phyloP scores from a whole-genome alignment of 2,797 vertebrate genomes.

The Microchirus variegatus region DNA sequence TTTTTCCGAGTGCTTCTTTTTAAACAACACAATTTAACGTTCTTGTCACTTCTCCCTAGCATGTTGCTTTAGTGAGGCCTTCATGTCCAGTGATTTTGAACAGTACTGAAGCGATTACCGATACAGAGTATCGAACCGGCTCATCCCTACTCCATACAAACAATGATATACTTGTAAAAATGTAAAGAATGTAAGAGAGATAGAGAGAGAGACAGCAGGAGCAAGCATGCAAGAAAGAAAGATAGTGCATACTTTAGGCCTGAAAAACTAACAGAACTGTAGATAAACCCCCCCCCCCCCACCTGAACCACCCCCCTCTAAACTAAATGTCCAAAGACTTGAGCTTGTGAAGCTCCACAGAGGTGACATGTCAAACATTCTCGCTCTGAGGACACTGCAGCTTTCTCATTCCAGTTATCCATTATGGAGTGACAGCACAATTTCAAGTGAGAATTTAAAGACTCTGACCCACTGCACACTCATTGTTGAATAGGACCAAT shows the following conservation, averaged over 20 bases:
- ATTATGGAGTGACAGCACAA: slow-evolving; percentile 17
- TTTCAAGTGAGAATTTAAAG: slow-evolving; percentile 5
- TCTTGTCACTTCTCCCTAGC: too few species aligned
- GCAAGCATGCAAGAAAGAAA: slow-evolving; percentile 3
- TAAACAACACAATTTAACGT: too few species aligned
- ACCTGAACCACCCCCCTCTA: background rate
- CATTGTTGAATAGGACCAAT: background rate
- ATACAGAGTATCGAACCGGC: too few species aligned
- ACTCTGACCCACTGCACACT: slow-evolving; percentile 11
- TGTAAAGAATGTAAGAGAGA: slow-evolving; percentile 2
- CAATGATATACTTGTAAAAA: slow-evolving; percentile 14
- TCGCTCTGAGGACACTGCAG: slow-evolving; percentile 4
- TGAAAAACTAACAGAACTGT: slow-evolving; percentile 1
- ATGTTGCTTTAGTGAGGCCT: too few species aligned
- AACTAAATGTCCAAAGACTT: too few species aligned
- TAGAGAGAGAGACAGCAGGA: slow-evolving; percentile 3
- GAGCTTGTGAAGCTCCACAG: slow-evolving; percentile 3
- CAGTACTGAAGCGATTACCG: too few species aligned
- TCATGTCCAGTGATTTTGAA: too few species aligned
- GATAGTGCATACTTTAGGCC: slow-evolving; percentile 18
- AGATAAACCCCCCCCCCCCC: background rate
- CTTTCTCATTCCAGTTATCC: slow-evolving; percentile 33
- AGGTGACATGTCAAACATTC: background rate
- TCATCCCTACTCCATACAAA: slow-evolving; percentile 1
- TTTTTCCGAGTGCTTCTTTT: too few species aligned